phyloP scores from a whole-genome alignment of 1,140 invertebrate species.

The Euwallacea similis region DNA sequence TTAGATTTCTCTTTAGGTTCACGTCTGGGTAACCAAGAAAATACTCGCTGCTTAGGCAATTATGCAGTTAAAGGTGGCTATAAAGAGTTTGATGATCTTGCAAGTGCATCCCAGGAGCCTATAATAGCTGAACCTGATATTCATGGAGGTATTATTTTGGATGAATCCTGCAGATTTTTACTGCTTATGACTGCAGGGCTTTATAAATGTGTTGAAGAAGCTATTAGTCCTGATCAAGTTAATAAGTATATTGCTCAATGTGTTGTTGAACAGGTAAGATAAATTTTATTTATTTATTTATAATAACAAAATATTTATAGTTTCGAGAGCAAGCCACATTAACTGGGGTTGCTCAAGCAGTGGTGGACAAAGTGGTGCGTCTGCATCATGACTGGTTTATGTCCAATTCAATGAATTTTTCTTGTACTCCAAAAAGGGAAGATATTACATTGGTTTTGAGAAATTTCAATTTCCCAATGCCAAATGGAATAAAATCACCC shows the following conservation, averaged over 20 bases:
- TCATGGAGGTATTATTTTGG: constrained; percentile 74
- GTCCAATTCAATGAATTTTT: constrained; percentile 59
- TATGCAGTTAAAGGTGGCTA: constrained; percentile 86
- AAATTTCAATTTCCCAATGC: constrained; percentile 82
- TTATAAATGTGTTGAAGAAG: constrained; percentile 81
- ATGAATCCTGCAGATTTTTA: constrained; percentile 81
- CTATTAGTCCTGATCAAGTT: constrained; percentile 74
- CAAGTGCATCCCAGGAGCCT: constrained; percentile 70
- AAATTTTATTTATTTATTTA: background rate
- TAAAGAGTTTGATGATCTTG: constrained; percentile 77
- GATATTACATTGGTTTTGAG: constrained; percentile 84
- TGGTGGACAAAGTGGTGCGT: constrained; percentile 81
- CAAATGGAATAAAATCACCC: constrained; percentile 62
- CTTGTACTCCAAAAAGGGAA: constrained; percentile 62
- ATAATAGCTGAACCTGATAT: constrained; percentile 84
- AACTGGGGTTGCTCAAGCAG: constrained; percentile 82
- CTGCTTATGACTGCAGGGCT: constrained; percentile 84
- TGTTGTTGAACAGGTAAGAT: constrained; percentile 70
- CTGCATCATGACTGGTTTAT: constrained; percentile 82
- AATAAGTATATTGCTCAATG: constrained; percentile 80
- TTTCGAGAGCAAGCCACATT: constrained; percentile 80
- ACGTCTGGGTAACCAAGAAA: constrained; percentile 71
- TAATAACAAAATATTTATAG: constrained; percentile 53
- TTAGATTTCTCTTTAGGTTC: constrained; percentile 52
- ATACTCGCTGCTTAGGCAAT: constrained; percentile 84